Percentiles rank a stretch among this genome's conserved stretches.
Conservation (phyloP, 2,113 vertebrate species). For the Atrichornis clamosus region DNA sequence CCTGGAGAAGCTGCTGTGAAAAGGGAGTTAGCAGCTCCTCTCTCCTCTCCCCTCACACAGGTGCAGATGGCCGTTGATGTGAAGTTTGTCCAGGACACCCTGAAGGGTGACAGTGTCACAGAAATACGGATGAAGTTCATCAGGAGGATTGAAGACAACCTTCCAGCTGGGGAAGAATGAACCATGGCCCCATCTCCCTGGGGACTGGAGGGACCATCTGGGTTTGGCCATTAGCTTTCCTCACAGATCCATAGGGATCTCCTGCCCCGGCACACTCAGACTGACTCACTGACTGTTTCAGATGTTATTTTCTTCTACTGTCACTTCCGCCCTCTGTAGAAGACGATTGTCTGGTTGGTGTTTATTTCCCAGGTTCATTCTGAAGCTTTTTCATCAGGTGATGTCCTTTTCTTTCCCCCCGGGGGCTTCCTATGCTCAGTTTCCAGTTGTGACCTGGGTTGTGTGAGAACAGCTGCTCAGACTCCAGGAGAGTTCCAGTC, state of each 20-base stretch:
- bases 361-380: conserved; percentile 43
- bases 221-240: not conserved
- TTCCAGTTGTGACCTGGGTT: not conserved
- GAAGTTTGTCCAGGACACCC: conserved; percentile 91
- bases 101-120: conserved; percentile 94
- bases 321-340: conserved; percentile 49
- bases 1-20: not conserved
- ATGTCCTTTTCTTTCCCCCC: not conserved
- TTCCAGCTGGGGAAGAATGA: conserved; percentile 96
- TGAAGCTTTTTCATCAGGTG: conserved; percentile 41
- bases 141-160: conserved; percentile 95
- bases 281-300: conserved; percentile 63
- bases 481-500: not conserved
- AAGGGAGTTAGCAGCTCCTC: not conserved
- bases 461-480: not conserved
- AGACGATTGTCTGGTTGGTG: conserved; percentile 15
- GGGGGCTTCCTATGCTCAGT: not conserved
- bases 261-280: not conserved
- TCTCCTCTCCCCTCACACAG: conserved; percentile 62
- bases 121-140: conserved; percentile 98
- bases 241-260: not conserved
- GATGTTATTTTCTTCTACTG: conserved; percentile 49
- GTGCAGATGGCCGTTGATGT: conserved; percentile 99
- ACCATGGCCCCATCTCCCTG: not conserved
- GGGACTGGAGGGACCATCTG: conserved; percentile 23